Conservation (phyloP, 92 coral and sea anemone species). For the Plumapathes pennacea region DNA sequence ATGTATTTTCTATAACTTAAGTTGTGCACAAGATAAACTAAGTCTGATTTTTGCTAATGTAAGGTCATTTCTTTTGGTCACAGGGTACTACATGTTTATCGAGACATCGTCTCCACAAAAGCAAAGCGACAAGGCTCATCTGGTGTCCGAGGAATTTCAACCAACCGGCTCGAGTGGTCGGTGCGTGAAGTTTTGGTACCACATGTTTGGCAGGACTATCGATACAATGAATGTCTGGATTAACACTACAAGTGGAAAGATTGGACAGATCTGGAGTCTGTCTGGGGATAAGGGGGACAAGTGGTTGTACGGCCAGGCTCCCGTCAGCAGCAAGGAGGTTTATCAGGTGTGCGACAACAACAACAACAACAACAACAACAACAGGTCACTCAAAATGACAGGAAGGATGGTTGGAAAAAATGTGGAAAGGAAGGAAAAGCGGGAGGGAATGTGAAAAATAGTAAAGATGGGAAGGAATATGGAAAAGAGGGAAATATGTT, state of each 20-base stretch:
- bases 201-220: slow-evolving; percentile 72
- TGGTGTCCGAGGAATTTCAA: slow-evolving; percentile 87
- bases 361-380: not conserved
- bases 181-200: slow-evolving; percentile 95
- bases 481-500: too few relatives aligned
- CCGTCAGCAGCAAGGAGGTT: slow-evolving; percentile 68
- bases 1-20: too few relatives aligned
- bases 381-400: too few relatives aligned
- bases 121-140: slow-evolving; percentile 68
- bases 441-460: too few relatives aligned
- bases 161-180: slow-evolving; percentile 92
- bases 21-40: too few relatives aligned
- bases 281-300: slow-evolving; percentile 43
- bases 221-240: slow-evolving; percentile 72
- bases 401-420: too few relatives aligned
- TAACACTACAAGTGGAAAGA: slow-evolving; percentile 56
- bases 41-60: not conserved
- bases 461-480: too few relatives aligned
- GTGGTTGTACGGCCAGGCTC: slow-evolving; percentile 87
- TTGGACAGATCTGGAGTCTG: slow-evolving; percentile 74
- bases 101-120: slow-evolving; percentile 80
- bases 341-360: slow-evolving; percentile 61
- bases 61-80: not conserved
- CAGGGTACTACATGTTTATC: slow-evolving; percentile 86
- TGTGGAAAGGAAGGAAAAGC: too few relatives aligned